These are phyloP conservation scores for Yponomeuta evonymella DNA, from an alignment of 2,888 invertebrate species.

Conservation along the genomic window DNA sequence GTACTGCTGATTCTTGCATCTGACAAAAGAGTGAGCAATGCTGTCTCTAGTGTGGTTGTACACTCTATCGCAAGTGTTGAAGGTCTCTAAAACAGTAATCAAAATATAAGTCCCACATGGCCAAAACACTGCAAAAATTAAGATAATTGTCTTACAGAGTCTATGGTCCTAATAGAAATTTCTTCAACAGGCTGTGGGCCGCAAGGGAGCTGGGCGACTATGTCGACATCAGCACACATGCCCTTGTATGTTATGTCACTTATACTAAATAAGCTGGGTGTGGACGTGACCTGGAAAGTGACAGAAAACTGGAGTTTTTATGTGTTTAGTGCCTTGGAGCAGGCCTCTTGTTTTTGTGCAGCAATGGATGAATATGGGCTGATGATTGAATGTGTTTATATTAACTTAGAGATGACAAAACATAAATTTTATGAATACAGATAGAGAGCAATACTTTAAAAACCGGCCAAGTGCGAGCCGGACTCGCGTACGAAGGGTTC, in stretches of 20 bases:
- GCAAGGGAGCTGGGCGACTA: slow-evolving; percentile 80
- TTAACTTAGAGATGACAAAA: too few relatives aligned
- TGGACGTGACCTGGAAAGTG: slow-evolving; percentile 75
- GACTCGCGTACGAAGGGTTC: too few relatives aligned
- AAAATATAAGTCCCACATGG: too few relatives aligned
- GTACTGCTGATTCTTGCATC: slow-evolving; percentile 75
- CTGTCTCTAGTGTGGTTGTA: slow-evolving; percentile 64
- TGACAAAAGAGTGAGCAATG: slow-evolving; percentile 72
- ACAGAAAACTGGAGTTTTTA: background rate
- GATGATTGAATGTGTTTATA: slow-evolving; percentile 6
- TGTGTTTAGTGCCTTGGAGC: background rate
- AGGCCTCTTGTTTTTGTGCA: too few relatives aligned
- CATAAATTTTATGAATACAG: background rate
- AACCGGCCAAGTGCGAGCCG: too few relatives aligned
- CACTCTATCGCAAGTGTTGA: slow-evolving; percentile 53
- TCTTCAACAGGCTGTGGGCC: slow-evolving; percentile 79
- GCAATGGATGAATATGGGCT: background rate
- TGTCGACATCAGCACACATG: slow-evolving; percentile 71
- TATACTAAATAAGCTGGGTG: slow-evolving; percentile 82
- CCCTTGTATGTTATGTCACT: slow-evolving; percentile 73
- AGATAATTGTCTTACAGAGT: slow-evolving; percentile 29
- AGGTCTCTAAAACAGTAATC: slow-evolving; percentile 22
- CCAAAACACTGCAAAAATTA: too few relatives aligned
- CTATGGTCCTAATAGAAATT: slow-evolving; percentile 49
- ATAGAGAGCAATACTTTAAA: background rate